phyloP scores from a whole-genome alignment of 2,888 invertebrate species.

The Schizaphis graminum region DNA sequence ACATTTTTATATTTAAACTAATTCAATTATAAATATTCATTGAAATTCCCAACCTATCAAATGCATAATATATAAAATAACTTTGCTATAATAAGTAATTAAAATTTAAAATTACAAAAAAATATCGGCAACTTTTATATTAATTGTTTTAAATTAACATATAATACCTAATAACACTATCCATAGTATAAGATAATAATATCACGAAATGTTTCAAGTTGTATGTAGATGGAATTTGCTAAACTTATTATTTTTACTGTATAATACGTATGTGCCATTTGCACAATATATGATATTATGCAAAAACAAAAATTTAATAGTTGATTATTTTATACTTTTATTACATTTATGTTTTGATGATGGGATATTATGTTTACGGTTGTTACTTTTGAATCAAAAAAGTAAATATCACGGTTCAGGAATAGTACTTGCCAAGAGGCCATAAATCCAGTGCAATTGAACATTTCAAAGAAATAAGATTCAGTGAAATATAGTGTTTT shows the following conservation, averaged over 20 bases:
- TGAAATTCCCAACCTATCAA: background rate
- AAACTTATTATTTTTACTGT: background rate
- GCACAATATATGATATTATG: background rate
- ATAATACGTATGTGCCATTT: background rate
- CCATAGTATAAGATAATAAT: background rate
- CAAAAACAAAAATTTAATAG: background rate
- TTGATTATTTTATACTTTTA: background rate
- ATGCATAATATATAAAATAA: too few species aligned
- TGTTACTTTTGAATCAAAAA: conserved; percentile 26
- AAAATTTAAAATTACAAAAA: background rate
- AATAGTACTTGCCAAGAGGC: conserved; percentile 7
- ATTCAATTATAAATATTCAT: background rate
- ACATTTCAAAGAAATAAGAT: conserved; percentile 48
- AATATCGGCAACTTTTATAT: background rate
- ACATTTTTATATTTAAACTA: background rate
- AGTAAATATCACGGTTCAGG: background rate
- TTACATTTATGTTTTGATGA: conserved; percentile 11
- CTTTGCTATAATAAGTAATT: background rate
- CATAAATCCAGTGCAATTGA: conserved; percentile 47
- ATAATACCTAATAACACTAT: background rate
- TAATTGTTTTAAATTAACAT: background rate
- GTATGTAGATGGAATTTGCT: background rate
- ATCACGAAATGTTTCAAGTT: background rate
- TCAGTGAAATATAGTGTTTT: conserved; percentile 58
- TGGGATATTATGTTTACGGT: background rate